phyloP scores from a whole-genome alignment of 2,888 invertebrate species.

The Polietes domitor region DNA sequence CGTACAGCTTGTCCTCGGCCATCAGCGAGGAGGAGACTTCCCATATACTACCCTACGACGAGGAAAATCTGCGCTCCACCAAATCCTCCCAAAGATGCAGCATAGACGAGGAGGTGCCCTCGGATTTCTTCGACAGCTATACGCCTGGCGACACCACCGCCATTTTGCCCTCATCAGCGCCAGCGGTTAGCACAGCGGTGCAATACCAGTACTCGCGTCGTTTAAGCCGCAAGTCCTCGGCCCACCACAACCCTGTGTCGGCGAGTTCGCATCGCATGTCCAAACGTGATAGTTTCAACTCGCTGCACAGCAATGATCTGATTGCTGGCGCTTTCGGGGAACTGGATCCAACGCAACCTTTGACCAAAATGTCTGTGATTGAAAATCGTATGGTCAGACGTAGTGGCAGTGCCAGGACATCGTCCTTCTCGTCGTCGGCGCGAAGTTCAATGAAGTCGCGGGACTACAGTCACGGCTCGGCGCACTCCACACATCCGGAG shows the following conservation, averaged over 20 bases:
- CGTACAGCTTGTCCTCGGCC: slow-evolving; percentile 73
- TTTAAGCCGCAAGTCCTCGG: slow-evolving; percentile 77
- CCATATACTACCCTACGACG: slow-evolving; percentile 60
- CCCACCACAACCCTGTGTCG: slow-evolving; percentile 70
- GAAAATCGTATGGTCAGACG: slow-evolving; percentile 79
- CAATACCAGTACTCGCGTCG: slow-evolving; percentile 79
- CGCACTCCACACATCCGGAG: slow-evolving; percentile 78
- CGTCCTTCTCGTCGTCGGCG: slow-evolving; percentile 78
- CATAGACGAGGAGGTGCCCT: slow-evolving; percentile 75
- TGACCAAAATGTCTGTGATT: slow-evolving; percentile 79
- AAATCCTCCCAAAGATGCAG: slow-evolving; percentile 46
- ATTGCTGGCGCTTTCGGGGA: slow-evolving; percentile 79
- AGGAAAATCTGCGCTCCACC: slow-evolving; percentile 53
- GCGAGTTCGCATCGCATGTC: slow-evolving; percentile 64
- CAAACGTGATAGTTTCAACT: slow-evolving; percentile 79
- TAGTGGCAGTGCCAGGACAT: slow-evolving; percentile 74
- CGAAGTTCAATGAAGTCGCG: slow-evolving; percentile 80
- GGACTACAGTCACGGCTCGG: slow-evolving; percentile 77
- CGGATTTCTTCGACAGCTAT: slow-evolving; percentile 76
- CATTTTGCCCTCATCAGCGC: slow-evolving; percentile 63
- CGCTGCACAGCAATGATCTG: slow-evolving; percentile 77
- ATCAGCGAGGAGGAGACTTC: slow-evolving; percentile 64
- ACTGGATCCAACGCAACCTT: slow-evolving; percentile 78
- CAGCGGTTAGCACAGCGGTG: slow-evolving; percentile 70
- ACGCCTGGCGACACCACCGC: slow-evolving; percentile 72